Evolutionary conservation across 2,797 vertebrate genomes (phyloP), one percentile per base, ranked within the genome.

Genomic region (Poecilia wingei): DNA sequence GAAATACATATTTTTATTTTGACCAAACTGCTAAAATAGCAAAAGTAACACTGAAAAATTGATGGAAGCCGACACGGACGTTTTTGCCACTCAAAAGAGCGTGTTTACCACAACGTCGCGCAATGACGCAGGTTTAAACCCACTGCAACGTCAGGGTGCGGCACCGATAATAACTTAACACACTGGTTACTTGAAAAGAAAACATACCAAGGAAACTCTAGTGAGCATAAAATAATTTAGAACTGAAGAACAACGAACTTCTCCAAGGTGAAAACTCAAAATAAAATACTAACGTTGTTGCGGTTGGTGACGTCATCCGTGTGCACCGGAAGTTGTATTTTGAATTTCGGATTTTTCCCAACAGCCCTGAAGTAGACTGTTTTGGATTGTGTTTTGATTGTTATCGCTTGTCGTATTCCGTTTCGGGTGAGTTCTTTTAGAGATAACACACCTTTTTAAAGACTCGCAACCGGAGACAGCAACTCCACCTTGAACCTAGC

Each of bases 301-400:
- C 39, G 13, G 22, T 43, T 82, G 71, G 74, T 90, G 80, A 81
- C 84, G 83, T 39, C 53, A 76, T 72, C 1, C 4, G 3, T 33
- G 0, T 2, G 10, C 20, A 31, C 76, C 90, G 88, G 86, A 88
- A 83, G 68, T 69, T 1, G 1, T 53, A 18, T 53, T 79, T 82
- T 36, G 71, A 70, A 72, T 28, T 45, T 46, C 6, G 66, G 12
- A 69, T 6, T 43, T 41, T 69, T 68, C 8, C 22, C 13, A 45
- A 70, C 39, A n/a, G 12, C 12, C 4, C 43, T 46, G 25, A 28
- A 43, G 5, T 46, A 28, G 43, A 28, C 1, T 70, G 68, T n/a
- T 69, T 13, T 69, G 68, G 39, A 9, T 69, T n/a, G 20, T n/a
- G 22, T 45, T 43, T 43, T 69, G 22, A 28, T 43, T 12, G 39